Conservation (phyloP, 1,140 invertebrate species). For the Pseudachorutes palmiensis region DNA sequence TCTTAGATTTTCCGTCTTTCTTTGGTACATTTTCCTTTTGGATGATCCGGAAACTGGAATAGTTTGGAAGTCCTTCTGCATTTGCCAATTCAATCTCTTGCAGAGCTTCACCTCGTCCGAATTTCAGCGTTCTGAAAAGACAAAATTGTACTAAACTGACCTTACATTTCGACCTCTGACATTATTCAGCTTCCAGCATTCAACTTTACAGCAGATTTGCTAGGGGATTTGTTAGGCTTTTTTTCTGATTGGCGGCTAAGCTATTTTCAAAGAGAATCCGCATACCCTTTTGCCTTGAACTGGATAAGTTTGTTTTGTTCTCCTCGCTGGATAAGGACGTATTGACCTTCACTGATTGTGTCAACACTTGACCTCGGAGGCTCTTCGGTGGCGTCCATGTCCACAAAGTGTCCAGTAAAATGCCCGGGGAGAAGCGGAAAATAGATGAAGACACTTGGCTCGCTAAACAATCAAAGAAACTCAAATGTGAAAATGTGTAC, state of each 20-base stretch:
- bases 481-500: constrained; percentile 25
- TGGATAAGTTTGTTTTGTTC: constrained; percentile 28
- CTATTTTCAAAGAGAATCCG: background rate
- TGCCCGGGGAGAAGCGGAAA: constrained; percentile 31
- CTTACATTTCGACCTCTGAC: too few relatives aligned
- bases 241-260: too few relatives aligned
- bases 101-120: constrained; percentile 22
- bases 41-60: constrained; percentile 14
- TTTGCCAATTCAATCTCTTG: constrained; percentile 27
- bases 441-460: constrained; percentile 32
- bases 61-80: constrained; percentile 16
- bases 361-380: constrained; percentile 13
- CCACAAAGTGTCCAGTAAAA: background rate
- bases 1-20: constrained; percentile 5
- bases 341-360: constrained; percentile 20
- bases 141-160: too few relatives aligned
- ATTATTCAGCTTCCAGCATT: too few relatives aligned
- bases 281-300: constrained; percentile 29
- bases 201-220: too few relatives aligned
- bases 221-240: too few relatives aligned
- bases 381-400: background rate
- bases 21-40: background rate
- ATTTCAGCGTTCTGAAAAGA: constrained; percentile 25
- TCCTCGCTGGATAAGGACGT: constrained; percentile 22
- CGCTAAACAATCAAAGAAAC: constrained; percentile 29